Conservation (phyloP, 2,888 invertebrate species). For the Colostygia pectinataria region DNA sequence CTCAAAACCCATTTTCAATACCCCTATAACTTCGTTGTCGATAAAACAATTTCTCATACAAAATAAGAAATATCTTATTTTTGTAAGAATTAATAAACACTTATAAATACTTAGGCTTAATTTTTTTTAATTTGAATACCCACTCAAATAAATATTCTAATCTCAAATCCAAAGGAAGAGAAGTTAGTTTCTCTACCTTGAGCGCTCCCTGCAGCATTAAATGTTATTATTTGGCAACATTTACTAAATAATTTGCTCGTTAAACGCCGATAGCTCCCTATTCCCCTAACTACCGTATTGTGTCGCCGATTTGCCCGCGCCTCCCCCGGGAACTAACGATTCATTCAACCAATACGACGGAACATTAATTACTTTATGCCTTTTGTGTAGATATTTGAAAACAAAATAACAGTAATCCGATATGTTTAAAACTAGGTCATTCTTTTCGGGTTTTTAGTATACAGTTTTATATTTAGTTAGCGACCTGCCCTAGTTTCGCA, state of each 20-base stretch:
- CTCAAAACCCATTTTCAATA: no score
- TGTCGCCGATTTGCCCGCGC: slow-evolving; percentile 56
- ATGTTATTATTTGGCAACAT: slow-evolving; percentile 82
- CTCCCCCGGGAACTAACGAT: slow-evolving; percentile 66
- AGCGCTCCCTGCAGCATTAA: slow-evolving; percentile 57
- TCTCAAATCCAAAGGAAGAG: slow-evolving; percentile 1
- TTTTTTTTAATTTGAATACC: no score
- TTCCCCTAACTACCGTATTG: slow-evolving; percentile 78
- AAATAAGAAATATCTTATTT: no score
- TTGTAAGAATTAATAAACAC: no score
- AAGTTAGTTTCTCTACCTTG: slow-evolving; percentile 3
- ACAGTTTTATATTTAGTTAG: no score
- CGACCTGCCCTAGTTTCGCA: no score
- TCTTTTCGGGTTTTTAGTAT: no score
- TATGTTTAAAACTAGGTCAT: no score
- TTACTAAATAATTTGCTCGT: slow-evolving; percentile 82
- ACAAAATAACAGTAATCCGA: no score
- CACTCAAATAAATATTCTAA: slow-evolving; percentile 9
- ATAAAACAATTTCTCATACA: no score
- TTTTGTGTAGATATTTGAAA: slow-evolving; percentile 70
- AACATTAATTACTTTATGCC: slow-evolving; percentile 73
- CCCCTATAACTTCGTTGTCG: no score
- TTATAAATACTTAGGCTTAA: no score
- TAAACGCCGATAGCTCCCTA: slow-evolving; percentile 74
- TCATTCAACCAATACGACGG: slow-evolving; percentile 71